Evolutionary conservation across 2,888 invertebrate species (phyloP).

Genomic region (Conomelus anceps): DNA sequence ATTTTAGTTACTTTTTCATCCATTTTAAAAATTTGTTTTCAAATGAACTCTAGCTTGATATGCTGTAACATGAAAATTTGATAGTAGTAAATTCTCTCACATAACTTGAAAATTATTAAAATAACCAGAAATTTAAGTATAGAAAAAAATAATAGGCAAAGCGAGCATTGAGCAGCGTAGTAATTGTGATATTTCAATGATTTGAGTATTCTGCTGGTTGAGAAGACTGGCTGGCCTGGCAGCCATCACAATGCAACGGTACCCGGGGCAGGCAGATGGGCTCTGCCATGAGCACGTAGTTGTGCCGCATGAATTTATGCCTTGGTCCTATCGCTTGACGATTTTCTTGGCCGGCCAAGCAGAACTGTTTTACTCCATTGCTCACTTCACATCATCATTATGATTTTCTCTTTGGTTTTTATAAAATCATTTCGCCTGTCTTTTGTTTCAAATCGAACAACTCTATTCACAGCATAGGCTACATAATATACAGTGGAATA

Average conservation of each 20-base stretch:
- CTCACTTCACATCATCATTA: not conserved
- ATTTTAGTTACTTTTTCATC: too few relatives aligned
- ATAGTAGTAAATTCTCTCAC: too few relatives aligned
- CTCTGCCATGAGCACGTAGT: not conserved
- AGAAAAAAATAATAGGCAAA: too few relatives aligned
- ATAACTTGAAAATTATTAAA: too few relatives aligned
- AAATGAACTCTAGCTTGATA: too few relatives aligned
- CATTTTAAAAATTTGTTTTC: too few relatives aligned
- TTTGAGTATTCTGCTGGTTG: not conserved
- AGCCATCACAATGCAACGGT: not conserved
- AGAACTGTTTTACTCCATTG: not conserved
- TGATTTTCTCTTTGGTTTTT: not conserved
- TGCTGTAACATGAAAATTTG: too few relatives aligned
- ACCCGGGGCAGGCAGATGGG: not conserved
- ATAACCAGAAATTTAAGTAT: too few relatives aligned
- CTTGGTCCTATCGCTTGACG: not conserved
- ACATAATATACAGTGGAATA: not conserved
- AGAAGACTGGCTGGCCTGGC: not conserved
- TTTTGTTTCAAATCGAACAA: not conserved
- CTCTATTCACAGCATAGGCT: not conserved
- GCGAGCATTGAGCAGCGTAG: too few relatives aligned
- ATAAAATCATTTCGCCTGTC: not conserved
- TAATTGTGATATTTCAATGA: not conserved
- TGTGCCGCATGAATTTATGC: not conserved
- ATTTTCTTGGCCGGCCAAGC: not conserved